Evolutionary conservation across 1,140 invertebrate genomes (phyloP), one percentile per base, ranked within the genome.

Genomic region (Zaprionus tsacasi): DNA sequence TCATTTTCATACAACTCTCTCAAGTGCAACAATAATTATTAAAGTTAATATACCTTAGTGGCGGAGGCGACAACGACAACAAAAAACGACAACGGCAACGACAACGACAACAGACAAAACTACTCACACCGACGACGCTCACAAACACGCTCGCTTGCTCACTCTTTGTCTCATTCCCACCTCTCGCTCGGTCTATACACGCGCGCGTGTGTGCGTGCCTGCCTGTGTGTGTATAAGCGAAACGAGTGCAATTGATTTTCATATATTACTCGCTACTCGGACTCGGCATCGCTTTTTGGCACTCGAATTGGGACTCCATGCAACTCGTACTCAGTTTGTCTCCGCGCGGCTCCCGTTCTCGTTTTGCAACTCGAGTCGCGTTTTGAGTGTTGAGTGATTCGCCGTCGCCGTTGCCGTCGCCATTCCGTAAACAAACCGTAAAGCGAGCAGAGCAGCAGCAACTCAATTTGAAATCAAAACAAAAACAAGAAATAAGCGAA

Each of bases 181-280:
- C n/a, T 45, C n/a, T 40, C 38, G 38, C 38, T 40, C 38, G 38
- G 13, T 30, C 27, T 6, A 30, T 6, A 10, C 10, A 35, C 33
- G 15, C 21, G 21, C 21, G 40, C n/a, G 38, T 15, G 27, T 45
- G 50, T 45, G 65, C 30, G 27, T 59, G 43, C 35, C 50, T 30
- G 45, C 17, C 45, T 59, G 59, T 77, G 69, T 83, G 78, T 78
- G 70, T 74, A 85, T 65, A 40, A 38, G 60, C n/a, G 27, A 76
- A 76, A 71, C 73, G 73, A 83, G 81, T 68, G 76, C 63, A 76
- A 76, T 76, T 70, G 68, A 72, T 72, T 73, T 67, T 76, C 73
- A 43, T 56, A 57, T 45, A 45, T 38, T 60, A 68, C 67, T 76
- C 63, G 68, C 45, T 61, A 45, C 67, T 58, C 27, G 61, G 63